phyloP scores from a whole-genome alignment of 64 coral and sea anemone genomes.

The Montipora foliosa region DNA sequence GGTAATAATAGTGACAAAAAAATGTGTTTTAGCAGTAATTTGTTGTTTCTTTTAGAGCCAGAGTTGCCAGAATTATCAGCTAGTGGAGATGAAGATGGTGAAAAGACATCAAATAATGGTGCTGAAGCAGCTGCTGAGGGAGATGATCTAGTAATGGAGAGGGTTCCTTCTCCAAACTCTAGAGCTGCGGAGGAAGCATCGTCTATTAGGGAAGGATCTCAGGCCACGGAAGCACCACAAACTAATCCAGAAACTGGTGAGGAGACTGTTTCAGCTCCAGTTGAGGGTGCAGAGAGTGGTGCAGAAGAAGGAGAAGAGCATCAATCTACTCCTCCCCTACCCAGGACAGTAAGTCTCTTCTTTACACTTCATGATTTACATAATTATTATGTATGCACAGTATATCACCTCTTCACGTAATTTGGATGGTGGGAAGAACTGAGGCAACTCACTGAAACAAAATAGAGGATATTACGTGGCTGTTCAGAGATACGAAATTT shows the following conservation, averaged over 20 bases:
- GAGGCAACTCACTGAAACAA: no score
- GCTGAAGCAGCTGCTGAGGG: constrained; percentile 62
- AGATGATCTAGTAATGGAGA: constrained; percentile 76
- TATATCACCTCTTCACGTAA: no score
- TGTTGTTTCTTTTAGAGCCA: constrained; percentile 55
- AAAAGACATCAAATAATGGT: constrained; percentile 56
- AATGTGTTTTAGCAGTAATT: no score
- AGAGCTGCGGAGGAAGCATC: constrained; percentile 61
- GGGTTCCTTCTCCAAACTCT: constrained; percentile 73
- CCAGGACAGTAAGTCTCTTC: constrained; percentile 78
- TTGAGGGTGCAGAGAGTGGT: constrained; percentile 55
- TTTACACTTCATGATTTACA: background rate
- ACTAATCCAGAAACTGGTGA: constrained; percentile 94
- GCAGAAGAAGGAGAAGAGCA: constrained; percentile 68
- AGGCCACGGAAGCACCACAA: constrained; percentile 21
- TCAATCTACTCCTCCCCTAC: constrained; percentile 56
- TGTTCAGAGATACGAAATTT: no score
- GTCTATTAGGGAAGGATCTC: constrained; percentile 52
- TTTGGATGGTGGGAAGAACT: no score
- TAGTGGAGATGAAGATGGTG: constrained; percentile 74
- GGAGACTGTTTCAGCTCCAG: constrained; percentile 55
- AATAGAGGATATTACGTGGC: no score
- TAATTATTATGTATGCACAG: background rate
- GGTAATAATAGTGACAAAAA: no score
- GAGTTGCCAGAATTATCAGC: constrained; percentile 80